Conservation (phyloP, 2,113 vertebrate species). For the Tonatia bakeri region DNA sequence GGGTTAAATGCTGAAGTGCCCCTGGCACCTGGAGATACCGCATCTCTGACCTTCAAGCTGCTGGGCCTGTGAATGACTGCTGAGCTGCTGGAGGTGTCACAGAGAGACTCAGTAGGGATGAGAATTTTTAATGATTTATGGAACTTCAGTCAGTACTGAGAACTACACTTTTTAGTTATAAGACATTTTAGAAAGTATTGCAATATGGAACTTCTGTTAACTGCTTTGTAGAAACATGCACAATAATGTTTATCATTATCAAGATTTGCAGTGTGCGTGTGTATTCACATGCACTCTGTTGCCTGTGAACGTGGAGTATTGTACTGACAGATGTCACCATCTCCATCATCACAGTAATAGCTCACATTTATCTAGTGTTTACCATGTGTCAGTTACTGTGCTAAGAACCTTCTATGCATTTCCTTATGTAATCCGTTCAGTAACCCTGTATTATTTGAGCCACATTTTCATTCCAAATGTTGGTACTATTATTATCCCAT, state of each 20-base stretch:
- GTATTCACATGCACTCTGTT: neutral
- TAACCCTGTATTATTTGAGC: neutral
- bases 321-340: neutral
- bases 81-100: constrained; percentile 31
- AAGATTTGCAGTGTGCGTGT: neutral
- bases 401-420: neutral
- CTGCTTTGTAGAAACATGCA: constrained; percentile 3
- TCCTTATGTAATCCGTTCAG: neutral
- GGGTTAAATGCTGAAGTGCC: constrained; percentile 42
- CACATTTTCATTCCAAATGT: neutral
- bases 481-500: neutral
- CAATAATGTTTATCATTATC: neutral
- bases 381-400: neutral
- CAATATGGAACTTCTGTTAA: neutral
- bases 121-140: constrained; percentile 55
- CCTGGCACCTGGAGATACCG: constrained; percentile 28
- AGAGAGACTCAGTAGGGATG: constrained; percentile 1
- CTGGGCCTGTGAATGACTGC: constrained; percentile 25
- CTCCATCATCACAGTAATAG: neutral
- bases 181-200: constrained; percentile 18
- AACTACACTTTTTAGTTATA: neutral
- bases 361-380: neutral
- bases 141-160: neutral
- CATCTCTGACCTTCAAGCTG: constrained; percentile 29
- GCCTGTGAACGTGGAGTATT: neutral